Base-by-base conservation (phyloP, 2,888 invertebrate genomes). In the Eumacrocentrus americanus region DNA sequence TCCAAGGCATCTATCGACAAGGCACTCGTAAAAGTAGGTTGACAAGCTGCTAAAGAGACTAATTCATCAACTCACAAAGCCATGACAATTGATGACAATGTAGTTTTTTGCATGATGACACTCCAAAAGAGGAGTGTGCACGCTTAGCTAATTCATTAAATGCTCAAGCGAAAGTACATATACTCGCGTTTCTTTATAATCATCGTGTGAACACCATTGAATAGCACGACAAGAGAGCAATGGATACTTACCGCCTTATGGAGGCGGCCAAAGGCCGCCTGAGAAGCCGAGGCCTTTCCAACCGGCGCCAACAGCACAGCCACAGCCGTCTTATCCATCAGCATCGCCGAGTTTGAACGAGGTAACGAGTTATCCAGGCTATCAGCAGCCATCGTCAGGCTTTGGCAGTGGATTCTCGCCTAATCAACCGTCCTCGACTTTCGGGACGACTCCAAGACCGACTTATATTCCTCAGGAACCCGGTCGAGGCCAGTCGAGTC, bases 261-360 rank as follows among this genome's bases (percentile, higher is more conserved):
- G 83, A 60, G 83, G 83, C 62, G 84, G 84, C 60, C 79, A 78
- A 37, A 70, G 80, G 42, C 78, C 79, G 12, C 86, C 88, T 1
- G 88, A 89, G 71, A 87, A 84, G 73, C 90, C 90, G n/a, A 82
- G 89, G 67, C 89, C 89, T 0, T 90, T 90, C 75, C 86, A 88
- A 75, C 83, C 87, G 3, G 77, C 80, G 0, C 67, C 78, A 11
- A 75, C 77, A 0, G 61, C 69, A 18, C 64, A 61, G 62, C 66
- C 74, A 69, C 67, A 79, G 70, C 48, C 82, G 78, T 66, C 81
- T 72, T 58, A 79, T 76, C 50, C 82, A 9, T 40, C 52, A 12
- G 23, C 11, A 70, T 72, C 77, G 5, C 70, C 71, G 0, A 61
- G 65, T 22, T 61, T 67, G 20, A 77, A 76, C 65, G 76, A 73